Percentiles rank a stretch among this genome's conserved stretches.
These are phyloP conservation scores for Zaprionus tsacasi DNA, from an alignment of 1,140 invertebrate species.

Conservation along the genomic window DNA sequence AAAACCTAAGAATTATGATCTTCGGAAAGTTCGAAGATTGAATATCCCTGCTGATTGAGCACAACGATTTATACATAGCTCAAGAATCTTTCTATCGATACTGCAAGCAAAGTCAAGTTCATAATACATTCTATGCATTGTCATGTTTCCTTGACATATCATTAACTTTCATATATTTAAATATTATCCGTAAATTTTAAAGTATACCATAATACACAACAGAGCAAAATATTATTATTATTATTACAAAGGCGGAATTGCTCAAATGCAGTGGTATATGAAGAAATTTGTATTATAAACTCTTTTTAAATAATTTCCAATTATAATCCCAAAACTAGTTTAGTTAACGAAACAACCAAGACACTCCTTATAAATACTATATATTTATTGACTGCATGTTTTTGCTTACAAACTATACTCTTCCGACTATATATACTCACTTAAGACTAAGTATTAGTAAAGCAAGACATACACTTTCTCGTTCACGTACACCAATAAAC, in stretches of 20 bases:
- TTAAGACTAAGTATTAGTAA: constrained; percentile 56
- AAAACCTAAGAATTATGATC: neutral
- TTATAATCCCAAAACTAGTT: constrained; percentile 16
- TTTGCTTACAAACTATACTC: constrained; percentile 68
- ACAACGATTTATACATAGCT: neutral
- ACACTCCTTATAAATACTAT: constrained; percentile 2
- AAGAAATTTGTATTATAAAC: constrained; percentile 11
- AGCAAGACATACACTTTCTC: neutral
- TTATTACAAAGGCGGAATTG: neutral
- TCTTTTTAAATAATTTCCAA: constrained; percentile 14
- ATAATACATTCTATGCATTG: neutral
- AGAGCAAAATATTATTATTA: too few species aligned
- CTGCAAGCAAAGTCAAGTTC: neutral
- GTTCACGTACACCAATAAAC: constrained; percentile 22
- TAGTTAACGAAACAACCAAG: constrained; percentile 21
- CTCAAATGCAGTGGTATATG: constrained; percentile 32
- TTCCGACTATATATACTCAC: constrained; percentile 50
- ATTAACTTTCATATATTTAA: neutral
- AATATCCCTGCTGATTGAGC: constrained; percentile 29
- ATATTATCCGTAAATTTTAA: neutral
- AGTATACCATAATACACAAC: too few species aligned
- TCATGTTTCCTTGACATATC: constrained; percentile 1
- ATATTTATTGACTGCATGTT: constrained; percentile 51
- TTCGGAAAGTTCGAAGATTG: constrained; percentile 28
- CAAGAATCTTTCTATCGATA: neutral